These are phyloP conservation scores for Salvator merianae DNA, from an alignment of 2,113 vertebrate species.

Conservation along the genomic window DNA sequence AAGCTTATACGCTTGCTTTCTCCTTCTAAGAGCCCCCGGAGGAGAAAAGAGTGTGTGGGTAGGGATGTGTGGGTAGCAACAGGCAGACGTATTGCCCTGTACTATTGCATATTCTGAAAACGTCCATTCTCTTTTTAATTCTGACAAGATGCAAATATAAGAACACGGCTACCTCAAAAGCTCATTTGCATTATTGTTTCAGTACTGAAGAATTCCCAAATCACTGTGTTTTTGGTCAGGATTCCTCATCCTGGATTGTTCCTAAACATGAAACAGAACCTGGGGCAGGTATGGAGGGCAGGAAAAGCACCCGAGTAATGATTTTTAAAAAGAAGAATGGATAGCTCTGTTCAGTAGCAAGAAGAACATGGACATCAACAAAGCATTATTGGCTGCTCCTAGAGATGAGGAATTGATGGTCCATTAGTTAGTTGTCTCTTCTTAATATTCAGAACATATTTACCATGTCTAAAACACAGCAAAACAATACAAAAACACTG, in stretches of 20 bases:
- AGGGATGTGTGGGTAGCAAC: background rate
- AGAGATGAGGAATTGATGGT: background rate
- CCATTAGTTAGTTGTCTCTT: background rate
- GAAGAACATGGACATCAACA: background rate
- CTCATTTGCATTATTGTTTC: background rate
- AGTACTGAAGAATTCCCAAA: slow-evolving; percentile 31
- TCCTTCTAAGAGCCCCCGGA: slow-evolving; percentile 1
- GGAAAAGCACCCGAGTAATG: background rate
- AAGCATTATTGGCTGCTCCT: background rate
- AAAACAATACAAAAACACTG: slow-evolving; percentile 25
- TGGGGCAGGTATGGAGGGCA: background rate
- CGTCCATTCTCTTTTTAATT: slow-evolving; percentile 17
- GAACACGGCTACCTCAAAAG: slow-evolving; percentile 4
- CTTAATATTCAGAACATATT: background rate
- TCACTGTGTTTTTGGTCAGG: slow-evolving; percentile 24
- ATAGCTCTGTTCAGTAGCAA: background rate
- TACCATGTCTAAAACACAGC: background rate
- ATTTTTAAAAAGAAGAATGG: background rate
- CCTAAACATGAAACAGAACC: slow-evolving; percentile 25
- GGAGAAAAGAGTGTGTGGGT: background rate
- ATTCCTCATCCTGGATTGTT: slow-evolving; percentile 26
- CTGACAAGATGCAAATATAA: slow-evolving; percentile 19
- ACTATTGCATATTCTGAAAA: slow-evolving; percentile 2
- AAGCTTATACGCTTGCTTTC: background rate
- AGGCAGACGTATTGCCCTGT: background rate